Percentiles rank a stretch among this genome's conserved stretches.
These are phyloP conservation scores for Pollicipes pollicipes DNA, from an alignment of 1,140 invertebrate genomes.

Conservation along the genomic window DNA sequence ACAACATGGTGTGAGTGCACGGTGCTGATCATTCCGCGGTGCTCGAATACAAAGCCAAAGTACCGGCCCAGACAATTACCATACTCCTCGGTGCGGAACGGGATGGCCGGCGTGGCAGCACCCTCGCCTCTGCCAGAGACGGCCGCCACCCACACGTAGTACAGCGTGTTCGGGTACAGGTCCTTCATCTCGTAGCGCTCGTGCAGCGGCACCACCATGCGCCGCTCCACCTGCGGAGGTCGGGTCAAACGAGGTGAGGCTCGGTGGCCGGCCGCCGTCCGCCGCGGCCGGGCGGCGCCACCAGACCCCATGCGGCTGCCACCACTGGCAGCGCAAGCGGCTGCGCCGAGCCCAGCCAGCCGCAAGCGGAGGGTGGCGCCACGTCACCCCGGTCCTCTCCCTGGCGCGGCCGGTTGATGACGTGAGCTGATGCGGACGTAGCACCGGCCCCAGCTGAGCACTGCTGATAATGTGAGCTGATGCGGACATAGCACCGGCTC, in stretches of 20 bases:
- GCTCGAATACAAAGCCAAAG: background rate
- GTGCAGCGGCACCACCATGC: constrained; percentile 52
- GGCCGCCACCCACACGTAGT: constrained; percentile 89
- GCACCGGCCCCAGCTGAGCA: no score
- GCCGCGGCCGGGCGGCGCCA: no score
- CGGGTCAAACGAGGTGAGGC: background rate
- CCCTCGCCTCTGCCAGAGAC: constrained; percentile 79
- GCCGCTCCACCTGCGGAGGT: constrained; percentile 37
- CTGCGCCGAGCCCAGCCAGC: no score
- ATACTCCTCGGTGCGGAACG: constrained; percentile 86
- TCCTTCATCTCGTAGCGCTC: constrained; percentile 68
- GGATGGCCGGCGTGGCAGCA: constrained; percentile 80
- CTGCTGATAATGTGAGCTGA: no score
- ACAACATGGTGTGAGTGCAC: background rate
- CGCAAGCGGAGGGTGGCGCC: no score
- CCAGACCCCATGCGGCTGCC: no score
- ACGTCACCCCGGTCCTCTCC: no score
- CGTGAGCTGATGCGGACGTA: no score
- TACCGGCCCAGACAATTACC: constrained; percentile 45
- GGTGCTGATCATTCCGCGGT: background rate
- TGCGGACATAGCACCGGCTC: no score
- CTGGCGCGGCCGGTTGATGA: no score
- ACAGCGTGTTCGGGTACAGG: constrained; percentile 85
- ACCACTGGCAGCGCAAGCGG: no score
- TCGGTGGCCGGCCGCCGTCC: no score